Evolutionary conservation across 2,888 invertebrate genomes (phyloP).

Genomic region (Melipona beecheii): DNA sequence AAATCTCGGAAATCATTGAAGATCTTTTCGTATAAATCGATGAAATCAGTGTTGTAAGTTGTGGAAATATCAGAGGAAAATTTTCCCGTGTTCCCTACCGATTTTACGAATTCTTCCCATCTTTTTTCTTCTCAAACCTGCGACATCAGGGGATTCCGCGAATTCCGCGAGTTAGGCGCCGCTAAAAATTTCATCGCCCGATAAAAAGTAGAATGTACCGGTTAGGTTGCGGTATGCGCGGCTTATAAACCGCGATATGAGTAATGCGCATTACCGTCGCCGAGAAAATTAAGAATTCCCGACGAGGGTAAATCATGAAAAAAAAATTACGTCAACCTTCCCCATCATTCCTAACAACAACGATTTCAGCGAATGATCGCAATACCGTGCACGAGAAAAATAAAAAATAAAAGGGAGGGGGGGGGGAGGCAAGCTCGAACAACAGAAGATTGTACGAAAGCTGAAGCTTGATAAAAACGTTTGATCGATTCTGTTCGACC

Average conservation of each 20-base stretch:
- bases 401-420: too few relatives aligned
- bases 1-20: too few relatives aligned
- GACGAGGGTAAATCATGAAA: too few relatives aligned
- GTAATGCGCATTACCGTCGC: not conserved
- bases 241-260: slow-evolving; percentile 10
- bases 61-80: not conserved
- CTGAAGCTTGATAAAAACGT: too few relatives aligned
- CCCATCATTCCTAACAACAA: not conserved
- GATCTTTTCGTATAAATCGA: too few relatives aligned
- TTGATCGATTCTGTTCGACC: too few relatives aligned
- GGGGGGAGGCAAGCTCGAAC: too few relatives aligned
- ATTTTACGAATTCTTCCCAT: not conserved
- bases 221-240: slow-evolving; percentile 15
- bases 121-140: too few relatives aligned
- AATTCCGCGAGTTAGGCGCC: slow-evolving; percentile 26
- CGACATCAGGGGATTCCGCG: not conserved
- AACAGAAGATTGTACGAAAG: too few relatives aligned
- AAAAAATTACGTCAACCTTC: not conserved
- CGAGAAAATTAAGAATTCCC: slow-evolving; percentile 33
- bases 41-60: too few relatives aligned
- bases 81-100: not conserved
- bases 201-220: slow-evolving; percentile 31
- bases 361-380: not conserved
- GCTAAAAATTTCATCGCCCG: slow-evolving; percentile 38
- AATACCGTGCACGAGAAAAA: too few relatives aligned